phyloP scores from a whole-genome alignment of 2,797 vertebrate genomes.

The Salarias fasciatus region DNA sequence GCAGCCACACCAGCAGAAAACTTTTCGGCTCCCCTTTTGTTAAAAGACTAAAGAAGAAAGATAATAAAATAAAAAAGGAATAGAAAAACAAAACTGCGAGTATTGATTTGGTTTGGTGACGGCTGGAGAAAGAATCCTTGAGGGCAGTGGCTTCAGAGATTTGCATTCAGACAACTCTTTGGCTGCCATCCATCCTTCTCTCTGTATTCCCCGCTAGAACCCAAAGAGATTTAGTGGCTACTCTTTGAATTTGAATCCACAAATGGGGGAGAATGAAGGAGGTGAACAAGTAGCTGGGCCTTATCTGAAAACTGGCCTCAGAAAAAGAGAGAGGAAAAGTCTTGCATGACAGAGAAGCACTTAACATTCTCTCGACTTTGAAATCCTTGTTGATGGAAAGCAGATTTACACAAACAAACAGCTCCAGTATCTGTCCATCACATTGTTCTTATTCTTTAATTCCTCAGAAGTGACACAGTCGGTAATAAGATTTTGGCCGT shows the following conservation, averaged over 20 bases:
- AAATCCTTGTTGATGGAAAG: constrained; percentile 22
- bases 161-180: constrained; percentile 19
- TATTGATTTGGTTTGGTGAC: constrained; percentile 16
- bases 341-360: constrained; percentile 18
- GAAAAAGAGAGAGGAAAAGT: constrained; percentile 5
- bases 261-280: constrained; percentile 4
- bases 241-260: constrained; percentile 29
- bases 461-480: constrained; percentile 14
- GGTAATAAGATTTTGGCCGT: background rate
- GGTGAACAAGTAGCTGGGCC: constrained; percentile 24
- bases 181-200: constrained; percentile 13
- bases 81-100: background rate
- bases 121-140: background rate
- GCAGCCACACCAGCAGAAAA: background rate
- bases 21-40: background rate
- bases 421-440: background rate
- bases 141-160: background rate
- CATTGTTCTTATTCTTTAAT: constrained; percentile 18
- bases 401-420: constrained; percentile 7
- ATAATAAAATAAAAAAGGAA: background rate
- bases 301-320: constrained; percentile 34
- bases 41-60: background rate
- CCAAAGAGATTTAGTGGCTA: constrained; percentile 12
- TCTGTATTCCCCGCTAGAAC: constrained; percentile 9
- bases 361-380: constrained; percentile 39